Percentiles rank a stretch among this genome's conserved stretches.
Evolutionary conservation across 2,888 invertebrate species (phyloP).

Genomic region (Drosophila pegasa): DNA sequence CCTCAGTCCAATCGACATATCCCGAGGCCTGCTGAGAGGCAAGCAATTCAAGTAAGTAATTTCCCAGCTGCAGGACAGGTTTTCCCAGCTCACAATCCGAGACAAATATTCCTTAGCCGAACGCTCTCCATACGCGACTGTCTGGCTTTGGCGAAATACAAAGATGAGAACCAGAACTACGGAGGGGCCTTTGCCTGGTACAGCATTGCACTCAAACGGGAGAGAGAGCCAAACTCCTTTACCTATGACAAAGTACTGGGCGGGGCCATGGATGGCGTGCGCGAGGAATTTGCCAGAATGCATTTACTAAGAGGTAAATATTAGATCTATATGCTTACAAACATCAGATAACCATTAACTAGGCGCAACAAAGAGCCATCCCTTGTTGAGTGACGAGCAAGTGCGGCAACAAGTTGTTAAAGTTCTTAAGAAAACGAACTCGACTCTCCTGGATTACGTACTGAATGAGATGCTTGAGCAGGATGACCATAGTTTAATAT

Average conservation of each 20-base stretch:
- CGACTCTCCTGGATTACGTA: conserved; percentile 14
- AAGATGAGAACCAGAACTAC: conserved; percentile 30
- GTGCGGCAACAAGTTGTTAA: background rate
- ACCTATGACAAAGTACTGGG: conserved; percentile 19
- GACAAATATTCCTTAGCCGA: conserved; percentile 16
- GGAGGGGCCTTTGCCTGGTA: conserved; percentile 48
- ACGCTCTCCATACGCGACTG: conserved; percentile 43
- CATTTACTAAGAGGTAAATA: conserved; percentile 27
- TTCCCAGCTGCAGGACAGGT: background rate
- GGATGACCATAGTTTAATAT: background rate
- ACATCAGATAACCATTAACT: background rate
- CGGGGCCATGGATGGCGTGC: conserved; percentile 6
- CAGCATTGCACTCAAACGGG: conserved; percentile 16
- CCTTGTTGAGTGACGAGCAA: background rate
- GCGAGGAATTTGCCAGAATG: conserved; percentile 18
- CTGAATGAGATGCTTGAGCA: conserved; percentile 13
- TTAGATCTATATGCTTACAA: background rate
- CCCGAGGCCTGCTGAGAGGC: conserved; percentile 37
- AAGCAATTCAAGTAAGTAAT: conserved; percentile 42
- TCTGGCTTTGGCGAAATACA: conserved; percentile 47
- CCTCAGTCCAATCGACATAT: conserved; percentile 40
- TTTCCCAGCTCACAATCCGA: background rate
- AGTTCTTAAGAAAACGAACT: background rate
- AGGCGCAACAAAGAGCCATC: conserved; percentile 3
- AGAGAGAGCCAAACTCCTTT: background rate